Base-by-base conservation (phyloP, 2,888 invertebrate species). In the Lathronympha strigana region DNA sequence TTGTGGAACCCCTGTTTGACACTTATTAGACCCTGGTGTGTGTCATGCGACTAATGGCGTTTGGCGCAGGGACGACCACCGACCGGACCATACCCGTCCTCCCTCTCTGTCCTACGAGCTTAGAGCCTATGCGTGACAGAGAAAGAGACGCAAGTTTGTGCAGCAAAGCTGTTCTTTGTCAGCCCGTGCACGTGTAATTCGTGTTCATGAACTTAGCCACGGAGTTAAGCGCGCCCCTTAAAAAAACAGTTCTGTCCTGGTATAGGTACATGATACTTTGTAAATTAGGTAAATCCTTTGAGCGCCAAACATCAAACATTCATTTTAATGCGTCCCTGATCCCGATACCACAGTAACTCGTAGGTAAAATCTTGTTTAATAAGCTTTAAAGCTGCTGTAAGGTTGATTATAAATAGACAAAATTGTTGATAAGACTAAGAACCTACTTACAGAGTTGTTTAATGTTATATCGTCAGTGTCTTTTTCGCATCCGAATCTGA, bases 111-210 rank as follows among this genome's bases (percentile, higher is more conserved):
- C 51, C 51, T 61, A 61, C 40, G 51, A 49, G 43, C 60, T 23
- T 60, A 51, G 49, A 50, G 61, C 43, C 43, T 61, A 61, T 43
- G 51, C 15, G 61, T 43, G 61, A 61, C 50, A 33, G 61, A 40
- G 40, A 36, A 25, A 50, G 55, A 21, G 36, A 50, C 17, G 55
- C 36, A 11, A 5, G 1, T 40, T 9, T 38, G 38, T 40, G 38
- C 53, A 49, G 15, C 4, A n/a, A 15, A 53, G 13, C 23, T 23
- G 11, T 25, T 47, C 25, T 49, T 49, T 25, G 15, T 17, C 8
- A 17, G 15, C 4, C 11, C 8, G 15, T 25, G 25, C 23, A 54
- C 15, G 38, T 11, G 38, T 40, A 51, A n/a, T 36, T 21, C 11
- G 0, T 36, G 36, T 53, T 53, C 23, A 53, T 23, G 23, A n/a